Evolutionary conservation across 2,113 vertebrate genomes (phyloP).

Genomic region (Eclectus roratus): DNA sequence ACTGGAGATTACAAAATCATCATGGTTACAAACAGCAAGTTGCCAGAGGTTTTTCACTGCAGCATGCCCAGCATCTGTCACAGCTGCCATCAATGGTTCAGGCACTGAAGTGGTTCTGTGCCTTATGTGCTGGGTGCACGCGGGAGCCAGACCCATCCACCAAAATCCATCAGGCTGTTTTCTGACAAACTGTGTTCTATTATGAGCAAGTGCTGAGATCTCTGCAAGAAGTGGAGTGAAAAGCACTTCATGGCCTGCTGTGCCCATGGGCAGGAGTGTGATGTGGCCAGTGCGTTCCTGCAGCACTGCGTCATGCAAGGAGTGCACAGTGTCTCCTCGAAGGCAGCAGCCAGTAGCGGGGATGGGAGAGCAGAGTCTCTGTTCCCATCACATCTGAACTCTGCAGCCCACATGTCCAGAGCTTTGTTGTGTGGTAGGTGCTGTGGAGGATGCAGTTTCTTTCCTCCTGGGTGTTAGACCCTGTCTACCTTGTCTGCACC

Average conservation of each 20-base stretch:
- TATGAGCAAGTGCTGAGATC: background rate
- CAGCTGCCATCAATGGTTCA: background rate
- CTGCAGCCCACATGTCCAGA: accelerated
- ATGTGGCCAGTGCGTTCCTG: accelerated
- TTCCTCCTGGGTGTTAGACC: accelerated
- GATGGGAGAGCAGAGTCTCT: no score
- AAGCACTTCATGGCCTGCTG: background rate
- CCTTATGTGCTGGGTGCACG: accelerated
- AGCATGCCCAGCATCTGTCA: background rate
- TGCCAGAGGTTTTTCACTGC: accelerated
- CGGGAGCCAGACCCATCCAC: background rate
- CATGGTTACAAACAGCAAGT: accelerated
- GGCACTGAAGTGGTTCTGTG: background rate
- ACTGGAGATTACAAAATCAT: background rate
- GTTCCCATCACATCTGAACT: background rate
- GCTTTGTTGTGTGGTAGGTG: accelerated
- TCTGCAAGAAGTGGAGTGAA: background rate
- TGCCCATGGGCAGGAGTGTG: background rate
- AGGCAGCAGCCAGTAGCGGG: background rate
- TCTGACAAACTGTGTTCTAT: background rate
- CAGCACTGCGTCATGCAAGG: accelerated
- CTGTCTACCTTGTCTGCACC: background rate
- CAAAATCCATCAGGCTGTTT: background rate
- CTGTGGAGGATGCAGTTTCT: accelerated
- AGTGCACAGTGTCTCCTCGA: accelerated